A percentile compares a stretch with the other conserved stretches of the same genome.
Evolutionary conservation across 2,888 invertebrate species (phyloP).

Genomic region (Sympetrum striolatum): DNA sequence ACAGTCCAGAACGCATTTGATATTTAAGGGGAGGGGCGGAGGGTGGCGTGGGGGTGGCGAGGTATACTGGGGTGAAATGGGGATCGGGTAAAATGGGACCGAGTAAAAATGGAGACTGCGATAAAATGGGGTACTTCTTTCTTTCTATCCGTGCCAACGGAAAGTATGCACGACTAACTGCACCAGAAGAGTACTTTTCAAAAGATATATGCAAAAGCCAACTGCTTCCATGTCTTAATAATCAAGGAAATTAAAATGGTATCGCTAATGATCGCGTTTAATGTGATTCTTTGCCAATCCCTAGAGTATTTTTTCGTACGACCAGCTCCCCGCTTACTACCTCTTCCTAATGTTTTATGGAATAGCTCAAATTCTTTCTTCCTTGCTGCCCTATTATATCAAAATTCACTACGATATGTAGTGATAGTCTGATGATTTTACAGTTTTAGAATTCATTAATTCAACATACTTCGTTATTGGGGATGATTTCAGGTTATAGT

Average conservation of each 20-base stretch:
- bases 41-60: neutral
- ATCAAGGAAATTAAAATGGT: neutral
- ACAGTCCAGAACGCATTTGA: conserved; percentile 34
- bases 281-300: neutral
- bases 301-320: neutral
- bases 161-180: too few species aligned
- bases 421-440: too few species aligned
- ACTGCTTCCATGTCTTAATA: too few species aligned
- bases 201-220: too few species aligned
- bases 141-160: too few species aligned
- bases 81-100: neutral
- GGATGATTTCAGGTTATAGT: too few species aligned
- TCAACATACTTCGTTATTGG: too few species aligned
- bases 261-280: conserved; percentile 6
- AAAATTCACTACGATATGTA: too few species aligned
- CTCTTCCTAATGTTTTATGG: neutral
- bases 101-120: neutral
- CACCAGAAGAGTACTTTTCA: too few species aligned
- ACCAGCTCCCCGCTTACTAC: neutral
- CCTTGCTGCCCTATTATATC: too few species aligned
- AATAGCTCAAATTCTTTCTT: too few species aligned
- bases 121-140: neutral
- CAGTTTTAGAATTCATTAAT: too few species aligned
- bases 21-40: neutral
- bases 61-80: neutral